Evolutionary conservation across 2,797 vertebrate species (phyloP), one percentile per base, ranked within the genome.

Genomic region (Pachyuromys duprasi): DNA sequence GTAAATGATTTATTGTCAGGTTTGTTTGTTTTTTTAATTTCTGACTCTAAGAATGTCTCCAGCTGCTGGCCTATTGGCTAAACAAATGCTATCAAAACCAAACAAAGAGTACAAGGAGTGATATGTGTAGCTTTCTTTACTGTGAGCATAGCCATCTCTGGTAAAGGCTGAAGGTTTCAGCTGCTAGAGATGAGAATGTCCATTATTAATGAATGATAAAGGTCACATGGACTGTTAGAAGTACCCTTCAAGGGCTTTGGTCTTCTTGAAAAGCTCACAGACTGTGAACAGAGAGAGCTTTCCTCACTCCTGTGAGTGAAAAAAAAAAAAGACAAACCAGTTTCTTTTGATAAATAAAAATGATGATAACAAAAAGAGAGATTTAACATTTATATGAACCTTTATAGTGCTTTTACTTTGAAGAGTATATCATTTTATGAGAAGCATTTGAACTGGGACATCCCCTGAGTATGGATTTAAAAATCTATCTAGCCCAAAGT

Each of bases 391-490:
- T 72, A 92, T 28, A 57, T 45, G 60, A 57, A 86, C 45, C 39
- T 90, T 84, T 78, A 49, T 26, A 84, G 12, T 57, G 31, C 22
- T 80, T 97, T 96, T 86, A 13, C 31, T 94, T 94, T 91, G 70
- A 95, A 83, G 70, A 74, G n/a, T 63, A 83, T 89, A 93, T 86
- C 53, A 3, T 76, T 96, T 93, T 86, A 81, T 81, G 39, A 79
- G 33, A 89, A 95, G 55, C 31, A 55, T 88, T 97, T 82, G 69
- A 95, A 90, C 42, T 62, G 11, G 63, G 81, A 18, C 26, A 39
- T 72, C 65, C 89, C 45, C 36, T 89, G 53, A 75, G 20, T 36
- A 33, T 26, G n/a, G 93, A 70, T n/a, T 39, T 11, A 94, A 63
- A 94, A 96, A 42, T 89, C 20, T 12, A 22, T 18, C 9, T 1